phyloP scores from a whole-genome alignment of 2,113 vertebrate genomes.

The Syngnathus typhle region DNA sequence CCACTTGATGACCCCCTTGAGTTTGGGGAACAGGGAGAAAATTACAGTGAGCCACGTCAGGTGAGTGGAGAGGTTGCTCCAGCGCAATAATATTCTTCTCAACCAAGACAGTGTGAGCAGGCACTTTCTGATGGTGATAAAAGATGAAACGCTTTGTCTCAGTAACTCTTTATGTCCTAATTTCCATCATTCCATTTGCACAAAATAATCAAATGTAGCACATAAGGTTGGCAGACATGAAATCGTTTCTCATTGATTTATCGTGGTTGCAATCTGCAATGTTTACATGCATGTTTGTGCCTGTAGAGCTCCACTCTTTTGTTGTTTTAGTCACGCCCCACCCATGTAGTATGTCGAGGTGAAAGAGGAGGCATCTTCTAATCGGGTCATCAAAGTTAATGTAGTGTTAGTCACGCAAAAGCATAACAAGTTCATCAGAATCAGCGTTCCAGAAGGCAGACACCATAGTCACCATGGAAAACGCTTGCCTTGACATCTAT shows the following conservation, averaged over 20 bases:
- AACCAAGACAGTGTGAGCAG: background rate
- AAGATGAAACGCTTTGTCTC: background rate
- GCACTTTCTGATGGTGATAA: background rate
- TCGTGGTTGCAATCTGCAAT: background rate
- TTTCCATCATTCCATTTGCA: background rate
- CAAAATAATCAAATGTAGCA: background rate
- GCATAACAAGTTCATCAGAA: slow-evolving; percentile 14
- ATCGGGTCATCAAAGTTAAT: slow-evolving; percentile 18
- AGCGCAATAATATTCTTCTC: background rate
- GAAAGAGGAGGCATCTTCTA: background rate
- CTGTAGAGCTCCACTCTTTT: background rate
- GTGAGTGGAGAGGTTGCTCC: background rate
- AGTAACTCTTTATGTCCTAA: background rate
- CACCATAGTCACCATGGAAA: slow-evolving; percentile 8
- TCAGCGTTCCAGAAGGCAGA: slow-evolving; percentile 25
- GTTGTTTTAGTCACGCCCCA: background rate
- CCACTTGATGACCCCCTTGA: too few species aligned
- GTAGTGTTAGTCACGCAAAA: slow-evolving; percentile 25
- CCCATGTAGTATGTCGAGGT: slow-evolving; percentile 5
- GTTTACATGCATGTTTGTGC: background rate
- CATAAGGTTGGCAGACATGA: background rate
- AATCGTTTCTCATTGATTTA: background rate
- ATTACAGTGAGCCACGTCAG: background rate
- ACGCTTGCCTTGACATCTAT: slow-evolving; percentile 29
- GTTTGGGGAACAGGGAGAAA: too few species aligned